Evolutionary conservation across 2,888 invertebrate genomes (phyloP).

Genomic region (Choristoneura rosaceana): DNA sequence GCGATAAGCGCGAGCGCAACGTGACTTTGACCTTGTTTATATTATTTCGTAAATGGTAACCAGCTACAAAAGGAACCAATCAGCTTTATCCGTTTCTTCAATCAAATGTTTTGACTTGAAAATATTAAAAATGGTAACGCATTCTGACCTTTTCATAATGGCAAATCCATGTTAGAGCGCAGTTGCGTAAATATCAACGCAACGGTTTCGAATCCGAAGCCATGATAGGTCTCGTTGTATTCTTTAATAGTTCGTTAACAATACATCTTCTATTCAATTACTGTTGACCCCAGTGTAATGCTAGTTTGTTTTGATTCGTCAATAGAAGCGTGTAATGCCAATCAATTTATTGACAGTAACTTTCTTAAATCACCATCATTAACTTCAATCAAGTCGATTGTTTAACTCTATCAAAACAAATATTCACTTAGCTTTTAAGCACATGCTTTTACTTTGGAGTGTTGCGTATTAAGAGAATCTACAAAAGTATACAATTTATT

Average conservation of each 20-base stretch:
- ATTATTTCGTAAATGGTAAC: constrained; percentile 36
- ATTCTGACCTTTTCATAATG: constrained; percentile 54
- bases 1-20: constrained; percentile 39
- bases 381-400: constrained; percentile 30
- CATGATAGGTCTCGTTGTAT: constrained; percentile 48
- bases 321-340: constrained; percentile 32
- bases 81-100: constrained; percentile 49
- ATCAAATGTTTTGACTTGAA: constrained; percentile 45
- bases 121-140: constrained; percentile 44
- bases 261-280: constrained; percentile 48
- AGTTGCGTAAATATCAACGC: constrained; percentile 46
- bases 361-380: constrained; percentile 38
- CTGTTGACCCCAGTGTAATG: constrained; percentile 44
- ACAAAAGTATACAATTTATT: constrained; percentile 3
- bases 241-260: constrained; percentile 46
- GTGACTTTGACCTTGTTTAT: constrained; percentile 43
- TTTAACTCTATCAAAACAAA: constrained; percentile 30
- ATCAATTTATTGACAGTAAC: constrained; percentile 27
- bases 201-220: constrained; percentile 44
- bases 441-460: background rate
- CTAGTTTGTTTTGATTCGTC: constrained; percentile 16
- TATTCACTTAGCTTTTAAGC: constrained; percentile 4
- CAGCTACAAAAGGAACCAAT: constrained; percentile 52
- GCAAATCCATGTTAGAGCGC: constrained; percentile 37
- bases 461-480: too few relatives aligned